A percentile compares a stretch with the other conserved stretches of the same genome.
phyloP scores from a whole-genome alignment of 1,140 invertebrate genomes.

The Nomia melanderi region DNA sequence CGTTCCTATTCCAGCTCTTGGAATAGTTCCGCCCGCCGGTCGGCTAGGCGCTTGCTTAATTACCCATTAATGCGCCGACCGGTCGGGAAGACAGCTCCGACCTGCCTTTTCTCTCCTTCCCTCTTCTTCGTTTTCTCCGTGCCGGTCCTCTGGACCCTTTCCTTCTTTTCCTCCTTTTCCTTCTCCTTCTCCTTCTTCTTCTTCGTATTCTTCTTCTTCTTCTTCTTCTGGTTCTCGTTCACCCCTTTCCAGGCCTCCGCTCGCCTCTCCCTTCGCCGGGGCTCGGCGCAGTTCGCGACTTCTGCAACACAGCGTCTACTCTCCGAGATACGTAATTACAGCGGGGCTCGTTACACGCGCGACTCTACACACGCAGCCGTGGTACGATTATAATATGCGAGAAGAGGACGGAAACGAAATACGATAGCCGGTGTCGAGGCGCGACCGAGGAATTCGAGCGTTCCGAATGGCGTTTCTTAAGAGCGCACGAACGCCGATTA shows the following conservation, averaged over 20 bases:
- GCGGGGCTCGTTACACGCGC: slow-evolving; percentile 43
- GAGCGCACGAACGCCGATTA: slow-evolving; percentile 49
- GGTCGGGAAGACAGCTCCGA: slow-evolving; percentile 1
- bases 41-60: slow-evolving; percentile 56
- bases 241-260: too few relatives aligned
- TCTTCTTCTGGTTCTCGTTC: too few relatives aligned
- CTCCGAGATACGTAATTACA: slow-evolving; percentile 54
- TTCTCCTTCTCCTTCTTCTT: background rate
- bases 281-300: background rate
- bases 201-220: background rate
- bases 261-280: too few relatives aligned
- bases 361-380: slow-evolving; percentile 19
- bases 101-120: background rate
- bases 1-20: slow-evolving; percentile 44
- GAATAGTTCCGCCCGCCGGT: slow-evolving; percentile 49
- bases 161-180: background rate
- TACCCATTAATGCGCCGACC: slow-evolving; percentile 59
- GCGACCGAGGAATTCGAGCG: slow-evolving; percentile 46
- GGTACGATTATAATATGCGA: slow-evolving; percentile 57
- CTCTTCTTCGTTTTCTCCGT: background rate
- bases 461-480: slow-evolving; percentile 32
- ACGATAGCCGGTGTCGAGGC: slow-evolving; percentile 25
- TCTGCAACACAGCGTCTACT: background rate
- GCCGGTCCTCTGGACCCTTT: too few relatives aligned
- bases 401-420: slow-evolving; percentile 41